Percentiles rank a stretch among this genome's conserved stretches.
Conservation (phyloP, 2,113 vertebrate genomes). For the Elachura formosa region DNA sequence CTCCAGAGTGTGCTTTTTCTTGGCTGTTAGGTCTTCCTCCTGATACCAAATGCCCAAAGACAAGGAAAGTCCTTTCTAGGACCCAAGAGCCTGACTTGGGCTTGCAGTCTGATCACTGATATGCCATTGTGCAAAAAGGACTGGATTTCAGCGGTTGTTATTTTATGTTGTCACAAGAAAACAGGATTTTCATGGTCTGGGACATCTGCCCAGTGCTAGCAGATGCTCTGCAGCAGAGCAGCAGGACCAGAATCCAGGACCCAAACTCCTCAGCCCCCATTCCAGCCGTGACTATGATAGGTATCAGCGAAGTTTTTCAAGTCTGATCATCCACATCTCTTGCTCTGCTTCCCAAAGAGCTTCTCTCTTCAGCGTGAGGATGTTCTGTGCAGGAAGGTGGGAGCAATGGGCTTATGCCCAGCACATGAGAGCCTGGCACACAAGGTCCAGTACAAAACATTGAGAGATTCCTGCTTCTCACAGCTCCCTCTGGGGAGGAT, state of each 20-base stretch:
- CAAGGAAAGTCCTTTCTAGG: not conserved
- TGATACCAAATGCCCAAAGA: not conserved
- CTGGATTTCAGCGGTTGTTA: not conserved
- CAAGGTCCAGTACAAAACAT: not conserved
- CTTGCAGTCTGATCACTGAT: not conserved
- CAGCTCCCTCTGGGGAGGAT: not conserved
- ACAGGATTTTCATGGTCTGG: not conserved
- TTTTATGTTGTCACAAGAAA: not conserved
- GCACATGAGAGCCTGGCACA: not conserved
- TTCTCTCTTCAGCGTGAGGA: not conserved
- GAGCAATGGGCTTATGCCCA: not conserved
- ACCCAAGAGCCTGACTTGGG: not conserved
- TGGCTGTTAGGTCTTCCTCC: not conserved
- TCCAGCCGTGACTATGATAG: not conserved
- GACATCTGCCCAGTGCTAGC: not conserved
- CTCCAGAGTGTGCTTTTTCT: not conserved
- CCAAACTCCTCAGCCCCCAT: not conserved
- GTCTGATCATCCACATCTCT: too few relatives aligned
- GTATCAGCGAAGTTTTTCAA: not conserved
- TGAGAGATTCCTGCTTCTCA: not conserved
- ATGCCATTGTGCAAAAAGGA: not conserved
- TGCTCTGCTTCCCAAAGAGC: not conserved
- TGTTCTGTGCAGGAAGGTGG: not conserved
- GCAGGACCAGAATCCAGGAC: not conserved
- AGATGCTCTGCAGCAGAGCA: not conserved